Conservation (phyloP, 2,113 vertebrate genomes). For the Tachycineta bicolor region DNA sequence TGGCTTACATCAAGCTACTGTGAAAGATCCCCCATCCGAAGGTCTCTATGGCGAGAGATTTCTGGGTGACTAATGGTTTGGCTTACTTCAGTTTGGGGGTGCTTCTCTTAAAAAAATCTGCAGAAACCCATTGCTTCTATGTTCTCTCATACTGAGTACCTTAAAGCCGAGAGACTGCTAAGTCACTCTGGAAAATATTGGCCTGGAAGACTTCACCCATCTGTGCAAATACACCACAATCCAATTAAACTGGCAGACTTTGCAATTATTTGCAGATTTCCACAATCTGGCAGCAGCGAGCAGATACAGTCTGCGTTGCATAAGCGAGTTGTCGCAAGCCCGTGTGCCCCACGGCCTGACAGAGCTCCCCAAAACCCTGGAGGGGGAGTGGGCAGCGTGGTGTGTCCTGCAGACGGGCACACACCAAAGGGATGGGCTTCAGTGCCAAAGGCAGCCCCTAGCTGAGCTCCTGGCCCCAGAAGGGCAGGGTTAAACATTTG, state of each 20-base stretch:
- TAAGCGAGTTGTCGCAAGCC: neutral
- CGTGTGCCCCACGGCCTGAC: neutral
- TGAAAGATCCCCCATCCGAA: neutral
- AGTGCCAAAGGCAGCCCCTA: neutral
- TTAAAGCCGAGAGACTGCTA: neutral
- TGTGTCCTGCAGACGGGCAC: neutral
- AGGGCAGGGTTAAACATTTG: neutral
- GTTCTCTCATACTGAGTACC: neutral
- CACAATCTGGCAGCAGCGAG: neutral
- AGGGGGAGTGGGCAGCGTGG: neutral
- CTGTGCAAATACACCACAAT: slow-evolving; percentile 47
- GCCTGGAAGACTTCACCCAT: slow-evolving; percentile 15
- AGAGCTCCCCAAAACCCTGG: neutral
- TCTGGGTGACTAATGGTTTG: neutral
- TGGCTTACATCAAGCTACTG: neutral
- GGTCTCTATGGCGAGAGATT: neutral
- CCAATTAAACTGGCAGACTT: slow-evolving; percentile 45
- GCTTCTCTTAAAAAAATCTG: neutral
- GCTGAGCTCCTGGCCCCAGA: neutral
- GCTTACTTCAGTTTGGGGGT: neutral
- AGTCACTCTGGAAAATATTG: slow-evolving; percentile 32
- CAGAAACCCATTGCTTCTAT: neutral
- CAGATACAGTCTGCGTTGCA: neutral
- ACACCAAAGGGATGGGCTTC: neutral
- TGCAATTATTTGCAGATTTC: slow-evolving; percentile 54